Conservation (phyloP, 2,113 vertebrate genomes). For the Aspidoscelis tigris region DNA sequence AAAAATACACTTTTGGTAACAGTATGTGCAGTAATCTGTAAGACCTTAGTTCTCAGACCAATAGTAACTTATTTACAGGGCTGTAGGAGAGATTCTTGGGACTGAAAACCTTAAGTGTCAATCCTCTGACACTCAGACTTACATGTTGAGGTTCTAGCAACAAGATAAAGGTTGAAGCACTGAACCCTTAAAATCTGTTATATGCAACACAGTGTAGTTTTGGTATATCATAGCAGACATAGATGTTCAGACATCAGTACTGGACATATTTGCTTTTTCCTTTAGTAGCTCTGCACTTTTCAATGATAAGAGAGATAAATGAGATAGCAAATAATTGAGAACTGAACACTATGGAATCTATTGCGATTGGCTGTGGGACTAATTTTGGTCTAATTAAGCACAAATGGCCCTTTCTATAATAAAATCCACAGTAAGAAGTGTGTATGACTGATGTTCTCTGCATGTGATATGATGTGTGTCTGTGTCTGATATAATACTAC, state of each 20-base stretch:
- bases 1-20: too few species aligned
- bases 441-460: constrained; percentile 44
- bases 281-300: constrained; percentile 26
- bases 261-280: not conserved
- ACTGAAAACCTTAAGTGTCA: too few species aligned
- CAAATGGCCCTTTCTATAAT: constrained; percentile 38
- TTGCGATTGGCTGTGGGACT: constrained; percentile 44
- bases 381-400: constrained; percentile 50
- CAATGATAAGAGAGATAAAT: constrained; percentile 32
- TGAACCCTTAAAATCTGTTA: not conserved
- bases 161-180: not conserved
- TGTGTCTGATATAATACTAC: constrained; percentile 54
- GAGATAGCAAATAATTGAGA: constrained; percentile 18
- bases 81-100: too few species aligned
- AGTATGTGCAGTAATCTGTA: too few species aligned
- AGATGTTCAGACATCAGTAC: not conserved
- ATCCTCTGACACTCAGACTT: too few species aligned
- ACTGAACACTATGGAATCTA: constrained; percentile 33
- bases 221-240: not conserved
- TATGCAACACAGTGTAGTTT: not conserved
- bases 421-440: constrained; percentile 37
- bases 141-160: not conserved
- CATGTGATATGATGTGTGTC: constrained; percentile 50
- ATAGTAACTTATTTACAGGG: too few species aligned
- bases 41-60: too few species aligned